Evolutionary conservation across 2,888 invertebrate genomes (phyloP).

Genomic region (Apeira syringaria): DNA sequence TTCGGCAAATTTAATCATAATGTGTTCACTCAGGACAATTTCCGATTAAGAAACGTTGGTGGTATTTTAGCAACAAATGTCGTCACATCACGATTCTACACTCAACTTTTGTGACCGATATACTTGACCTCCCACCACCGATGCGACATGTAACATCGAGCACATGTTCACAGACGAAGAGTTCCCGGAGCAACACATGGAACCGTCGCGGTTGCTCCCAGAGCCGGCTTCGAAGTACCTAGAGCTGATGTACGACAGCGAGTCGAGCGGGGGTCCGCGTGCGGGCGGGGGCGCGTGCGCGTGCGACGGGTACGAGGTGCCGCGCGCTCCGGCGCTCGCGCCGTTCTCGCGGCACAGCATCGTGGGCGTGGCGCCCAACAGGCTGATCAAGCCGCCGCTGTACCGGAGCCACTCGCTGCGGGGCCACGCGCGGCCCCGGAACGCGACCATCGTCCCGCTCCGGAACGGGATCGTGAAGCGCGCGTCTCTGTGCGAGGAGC

Average conservation of each 20-base stretch:
- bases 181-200: slow-evolving; percentile 66
- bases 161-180: slow-evolving; percentile 66
- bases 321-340: slow-evolving; percentile 60
- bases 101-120: too few relatives aligned
- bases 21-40: too few relatives aligned
- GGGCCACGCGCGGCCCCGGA: slow-evolving; percentile 56
- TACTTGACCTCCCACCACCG: too few relatives aligned
- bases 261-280: slow-evolving; percentile 50
- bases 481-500: slow-evolving; percentile 63
- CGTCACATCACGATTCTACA: too few relatives aligned
- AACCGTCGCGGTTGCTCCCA: slow-evolving; percentile 65
- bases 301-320: slow-evolving; percentile 86
- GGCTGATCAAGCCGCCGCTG: slow-evolving; percentile 60
- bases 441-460: slow-evolving; percentile 72
- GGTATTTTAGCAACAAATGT: too few relatives aligned
- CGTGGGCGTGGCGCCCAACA: slow-evolving; percentile 67
- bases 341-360: slow-evolving; percentile 69
- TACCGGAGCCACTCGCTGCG: slow-evolving; percentile 64
- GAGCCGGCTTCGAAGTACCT: slow-evolving; percentile 84
- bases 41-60: too few relatives aligned
- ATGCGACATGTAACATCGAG: too few relatives aligned
- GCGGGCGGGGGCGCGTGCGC: not conserved
- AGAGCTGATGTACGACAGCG: slow-evolving; percentile 85
- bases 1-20: too few relatives aligned
- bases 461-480: slow-evolving; percentile 63